Percentiles rank a stretch among this genome's conserved stretches.
phyloP scores from a whole-genome alignment of 2,113 vertebrate species.

The Numenius arquata region DNA sequence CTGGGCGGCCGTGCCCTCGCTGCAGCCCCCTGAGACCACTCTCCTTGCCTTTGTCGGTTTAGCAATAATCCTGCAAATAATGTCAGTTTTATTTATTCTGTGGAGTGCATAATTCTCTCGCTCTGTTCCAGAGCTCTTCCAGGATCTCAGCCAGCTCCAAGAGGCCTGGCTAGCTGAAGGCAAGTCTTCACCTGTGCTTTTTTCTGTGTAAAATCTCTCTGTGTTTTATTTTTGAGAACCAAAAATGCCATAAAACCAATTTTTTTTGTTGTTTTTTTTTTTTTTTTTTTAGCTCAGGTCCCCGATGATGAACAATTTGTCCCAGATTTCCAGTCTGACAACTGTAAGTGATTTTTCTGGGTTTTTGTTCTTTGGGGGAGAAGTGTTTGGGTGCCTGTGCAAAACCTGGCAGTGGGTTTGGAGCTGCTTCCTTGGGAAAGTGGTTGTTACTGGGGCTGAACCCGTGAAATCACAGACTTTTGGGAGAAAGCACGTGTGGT shows the following conservation, averaged over 20 bases:
- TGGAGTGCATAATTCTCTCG: conserved; percentile 33
- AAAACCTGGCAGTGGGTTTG: neutral
- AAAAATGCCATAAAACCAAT: neutral
- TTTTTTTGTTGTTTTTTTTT: neutral
- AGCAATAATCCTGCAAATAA: neutral
- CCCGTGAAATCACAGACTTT: fast-evolving
- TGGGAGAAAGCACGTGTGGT: neutral
- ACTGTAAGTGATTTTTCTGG: conserved; percentile 84
- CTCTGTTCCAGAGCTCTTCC: conserved; percentile 89
- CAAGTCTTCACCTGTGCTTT: conserved; percentile 71
- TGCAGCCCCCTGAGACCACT: fast-evolving
- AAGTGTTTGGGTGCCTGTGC: neutral
- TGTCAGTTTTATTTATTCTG: neutral
- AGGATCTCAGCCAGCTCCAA: conserved; percentile 96
- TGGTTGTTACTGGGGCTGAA: neutral
- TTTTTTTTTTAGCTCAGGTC: conserved; percentile 86
- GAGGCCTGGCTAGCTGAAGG: conserved; percentile 98
- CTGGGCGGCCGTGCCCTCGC: fast-evolving
- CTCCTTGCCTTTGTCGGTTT: fast-evolving
- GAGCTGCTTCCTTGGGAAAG: neutral
- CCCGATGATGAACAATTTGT: conserved; percentile 98
- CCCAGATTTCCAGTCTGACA: conserved; percentile 97
- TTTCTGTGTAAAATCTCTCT: conserved; percentile 1
- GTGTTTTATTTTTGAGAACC: neutral
- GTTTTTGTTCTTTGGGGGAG: neutral